Percentiles rank a stretch among this genome's conserved stretches.
Conservation (phyloP, 1,140 invertebrate species). For the Cecropterus lyciades region DNA sequence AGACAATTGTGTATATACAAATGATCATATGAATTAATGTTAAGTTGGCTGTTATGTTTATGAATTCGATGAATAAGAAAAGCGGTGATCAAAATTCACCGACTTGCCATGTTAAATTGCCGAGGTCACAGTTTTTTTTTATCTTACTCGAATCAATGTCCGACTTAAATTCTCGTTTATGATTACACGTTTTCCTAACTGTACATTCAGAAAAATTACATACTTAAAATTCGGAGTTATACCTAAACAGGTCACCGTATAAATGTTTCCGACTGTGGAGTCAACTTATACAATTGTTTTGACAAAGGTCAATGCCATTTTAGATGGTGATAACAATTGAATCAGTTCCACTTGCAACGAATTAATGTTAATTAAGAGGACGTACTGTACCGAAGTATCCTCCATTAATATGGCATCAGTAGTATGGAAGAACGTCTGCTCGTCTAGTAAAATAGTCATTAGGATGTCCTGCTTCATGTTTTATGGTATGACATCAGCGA, state of each 20-base stretch:
- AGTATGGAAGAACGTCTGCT: slow-evolving; percentile 37
- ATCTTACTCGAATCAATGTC: slow-evolving; percentile 3
- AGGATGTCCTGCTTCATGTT: slow-evolving; percentile 58
- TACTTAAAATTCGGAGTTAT: slow-evolving; percentile 6
- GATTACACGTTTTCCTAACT: slow-evolving; percentile 21
- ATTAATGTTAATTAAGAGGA: slow-evolving; percentile 75
- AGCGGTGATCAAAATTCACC: neutral
- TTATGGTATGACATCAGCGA: slow-evolving; percentile 57
- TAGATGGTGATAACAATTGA: slow-evolving; percentile 78
- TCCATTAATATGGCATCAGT: slow-evolving; percentile 25
- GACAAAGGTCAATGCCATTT: slow-evolving; percentile 74
- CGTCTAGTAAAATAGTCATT: slow-evolving; percentile 53
- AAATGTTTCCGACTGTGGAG: slow-evolving; percentile 30
- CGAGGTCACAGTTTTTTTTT: slow-evolving; percentile 16
- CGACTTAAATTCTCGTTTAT: slow-evolving; percentile 19
- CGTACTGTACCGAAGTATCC: slow-evolving; percentile 9
- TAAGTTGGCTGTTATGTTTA: neutral
- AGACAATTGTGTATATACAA: neutral
- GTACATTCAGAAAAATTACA: slow-evolving; percentile 24
- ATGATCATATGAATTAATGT: neutral
- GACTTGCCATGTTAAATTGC: slow-evolving; percentile 10
- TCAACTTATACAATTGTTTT: slow-evolving; percentile 56
- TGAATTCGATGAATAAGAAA: neutral
- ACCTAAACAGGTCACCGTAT: slow-evolving; percentile 29
- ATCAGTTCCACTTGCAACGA: slow-evolving; percentile 81